phyloP scores from a whole-genome alignment of 2,888 invertebrate genomes.

The Rugalucina vietnamica region DNA sequence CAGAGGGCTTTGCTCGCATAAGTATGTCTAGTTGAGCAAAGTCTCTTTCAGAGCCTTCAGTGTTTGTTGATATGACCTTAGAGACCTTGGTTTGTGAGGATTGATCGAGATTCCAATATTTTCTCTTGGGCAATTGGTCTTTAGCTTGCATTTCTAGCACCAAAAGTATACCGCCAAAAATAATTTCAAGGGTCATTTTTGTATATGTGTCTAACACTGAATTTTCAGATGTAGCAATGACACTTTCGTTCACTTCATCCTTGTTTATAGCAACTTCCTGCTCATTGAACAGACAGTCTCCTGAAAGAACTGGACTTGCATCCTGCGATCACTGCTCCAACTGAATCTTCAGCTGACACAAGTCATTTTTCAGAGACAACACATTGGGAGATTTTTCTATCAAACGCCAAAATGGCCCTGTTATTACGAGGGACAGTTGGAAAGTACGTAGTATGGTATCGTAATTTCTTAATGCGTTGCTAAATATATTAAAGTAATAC shows the following conservation, averaged over 20 bases:
- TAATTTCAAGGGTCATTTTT: conserved; percentile 40
- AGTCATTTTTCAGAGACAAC: conserved; percentile 21
- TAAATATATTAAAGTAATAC: too few relatives aligned
- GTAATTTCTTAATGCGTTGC: too few relatives aligned
- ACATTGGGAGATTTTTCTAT: conserved; percentile 21
- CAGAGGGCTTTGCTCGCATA: conserved; percentile 29
- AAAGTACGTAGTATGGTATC: too few relatives aligned
- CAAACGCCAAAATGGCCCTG: conserved; percentile 44
- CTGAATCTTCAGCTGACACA: conserved; percentile 13
- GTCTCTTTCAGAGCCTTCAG: conserved; percentile 13
- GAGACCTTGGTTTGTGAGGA: not conserved
- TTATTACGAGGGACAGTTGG: too few relatives aligned
- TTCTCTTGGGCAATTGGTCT: conserved; percentile 48
- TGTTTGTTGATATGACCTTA: conserved; percentile 16
- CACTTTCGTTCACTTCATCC: conserved; percentile 19
- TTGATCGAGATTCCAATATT: conserved; percentile 19
- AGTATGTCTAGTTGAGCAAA: conserved; percentile 23
- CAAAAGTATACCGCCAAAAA: conserved; percentile 35
- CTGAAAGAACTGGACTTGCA: conserved; percentile 30
- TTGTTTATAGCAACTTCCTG: not conserved
- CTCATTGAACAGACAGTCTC: conserved; percentile 31
- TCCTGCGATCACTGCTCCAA: conserved; percentile 26
- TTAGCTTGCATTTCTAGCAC: conserved; percentile 45
- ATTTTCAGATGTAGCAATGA: conserved; percentile 17
- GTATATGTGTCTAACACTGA: conserved; percentile 33